Evolutionary conservation across 2,113 vertebrate genomes (phyloP), one percentile per base, ranked within the genome.

Genomic region (Myxocyprinus asiaticus): DNA sequence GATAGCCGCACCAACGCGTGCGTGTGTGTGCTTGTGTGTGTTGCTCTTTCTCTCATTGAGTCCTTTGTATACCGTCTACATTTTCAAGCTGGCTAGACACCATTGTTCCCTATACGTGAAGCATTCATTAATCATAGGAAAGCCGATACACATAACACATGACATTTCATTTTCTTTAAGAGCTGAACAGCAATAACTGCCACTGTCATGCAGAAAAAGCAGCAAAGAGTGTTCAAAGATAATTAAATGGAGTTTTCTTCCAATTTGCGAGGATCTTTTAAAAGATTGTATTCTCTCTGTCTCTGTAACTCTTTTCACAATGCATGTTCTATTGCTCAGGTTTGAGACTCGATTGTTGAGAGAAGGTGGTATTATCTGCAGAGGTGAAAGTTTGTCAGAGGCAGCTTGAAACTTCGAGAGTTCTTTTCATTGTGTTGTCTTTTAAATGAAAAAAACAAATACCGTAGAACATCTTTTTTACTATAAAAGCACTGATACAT

Each of bases 61-160:
- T 62, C 58, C 8, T 65, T 76, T 76, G 33, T 76, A 55, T 42
- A 76, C 59, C 42, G 74, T 76, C 61, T 76, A 8, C 74, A 44
- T 76, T 65, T 65, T 4, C 74, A 65, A 56, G 6, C 61, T 62
- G 64, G 8, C 55, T 65, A 72, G 67, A 64, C 68, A 8, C 11
- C 9, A 48, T 80, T 67, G 72, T 62, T 75, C 50, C 70, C 22
- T 76, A 53, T 53, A 64, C 53, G 9, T 15, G 48, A 76, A 55
- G 70, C 63, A 68, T 81, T 62, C 47, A 48, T 74, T 62, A 75
- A 75, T 75, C 71, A 66, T 42, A 50, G 70, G 44, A 66, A 67
- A 67, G 45, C 43, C 12, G 53, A 47, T 56, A 66, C 71, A 73
- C 51, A 33, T 33, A 33, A 33, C 22, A 33, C 1, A 15, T 47